Percentiles rank a stretch among this genome's conserved stretches.
These are phyloP conservation scores for Hirudinaria manillensis DNA, from an alignment of 2,888 invertebrate genomes.

Conservation along the genomic window DNA sequence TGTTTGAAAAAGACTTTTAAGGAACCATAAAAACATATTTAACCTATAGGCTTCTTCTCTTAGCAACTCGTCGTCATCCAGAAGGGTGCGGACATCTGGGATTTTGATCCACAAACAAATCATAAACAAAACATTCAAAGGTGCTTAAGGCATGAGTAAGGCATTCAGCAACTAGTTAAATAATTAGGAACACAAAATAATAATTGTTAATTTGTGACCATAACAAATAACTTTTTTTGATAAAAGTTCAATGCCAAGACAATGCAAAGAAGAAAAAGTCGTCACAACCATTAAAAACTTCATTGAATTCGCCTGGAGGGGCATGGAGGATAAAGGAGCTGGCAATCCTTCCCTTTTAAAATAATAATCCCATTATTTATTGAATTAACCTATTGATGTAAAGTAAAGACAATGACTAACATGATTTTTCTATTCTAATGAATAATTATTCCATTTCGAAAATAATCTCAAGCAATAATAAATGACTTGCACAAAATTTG, in stretches of 20 bases:
- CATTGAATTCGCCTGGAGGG: conserved; percentile 98
- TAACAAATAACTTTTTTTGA: not conserved
- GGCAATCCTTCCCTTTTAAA: conserved; percentile 75
- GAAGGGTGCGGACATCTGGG: conserved; percentile 56
- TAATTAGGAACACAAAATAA: not conserved
- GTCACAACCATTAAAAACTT: conserved; percentile 78
- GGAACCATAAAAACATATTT: no score
- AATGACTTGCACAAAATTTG: not conserved
- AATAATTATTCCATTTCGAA: no score
- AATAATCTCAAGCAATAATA: no score
- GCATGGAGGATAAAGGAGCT: conserved; percentile 97
- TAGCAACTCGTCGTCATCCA: conserved; percentile 89
- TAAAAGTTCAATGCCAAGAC: not conserved
- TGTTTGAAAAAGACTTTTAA: no score
- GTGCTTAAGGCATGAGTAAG: not conserved
- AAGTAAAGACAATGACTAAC: no score
- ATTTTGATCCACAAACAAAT: conserved; percentile 29
- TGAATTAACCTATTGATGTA: no score
- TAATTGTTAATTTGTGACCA: not conserved
- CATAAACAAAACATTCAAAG: not conserved
- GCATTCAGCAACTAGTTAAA: not conserved
- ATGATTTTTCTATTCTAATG: no score
- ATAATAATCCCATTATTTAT: not conserved
- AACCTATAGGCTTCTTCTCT: conserved; percentile 87
- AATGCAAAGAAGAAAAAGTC: not conserved